Conservation (phyloP, 2,888 invertebrate species). For the Drosophila paucipuncta region DNA sequence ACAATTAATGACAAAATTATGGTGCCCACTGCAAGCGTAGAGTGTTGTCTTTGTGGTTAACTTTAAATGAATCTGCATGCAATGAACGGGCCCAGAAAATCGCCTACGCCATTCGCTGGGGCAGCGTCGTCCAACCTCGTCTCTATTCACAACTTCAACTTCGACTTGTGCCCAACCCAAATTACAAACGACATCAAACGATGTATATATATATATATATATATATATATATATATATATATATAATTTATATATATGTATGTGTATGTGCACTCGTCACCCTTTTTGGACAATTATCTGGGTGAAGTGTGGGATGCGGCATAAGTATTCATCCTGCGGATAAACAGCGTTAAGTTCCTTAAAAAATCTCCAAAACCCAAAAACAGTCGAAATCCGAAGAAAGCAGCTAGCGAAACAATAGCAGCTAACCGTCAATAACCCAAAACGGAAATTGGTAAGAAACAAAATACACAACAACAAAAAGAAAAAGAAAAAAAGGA, state of each 20-base stretch:
- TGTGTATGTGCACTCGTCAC: slow-evolving; percentile 43
- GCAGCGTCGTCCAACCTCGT: slow-evolving; percentile 46
- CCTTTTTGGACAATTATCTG: slow-evolving; percentile 49
- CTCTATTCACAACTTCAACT: slow-evolving; percentile 21
- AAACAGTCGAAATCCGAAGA: slow-evolving; percentile 46
- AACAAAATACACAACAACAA: slow-evolving; percentile 43
- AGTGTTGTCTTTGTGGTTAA: slow-evolving; percentile 32
- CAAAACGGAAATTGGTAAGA: slow-evolving; percentile 77
- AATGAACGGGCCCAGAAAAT: slow-evolving; percentile 60
- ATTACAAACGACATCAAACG: slow-evolving; percentile 20
- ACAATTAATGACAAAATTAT: neutral
- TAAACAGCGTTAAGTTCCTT: slow-evolving; percentile 28
- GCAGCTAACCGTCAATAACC: slow-evolving; percentile 45
- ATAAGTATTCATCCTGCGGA: slow-evolving; percentile 38
- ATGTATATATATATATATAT: neutral
- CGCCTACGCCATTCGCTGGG: slow-evolving; percentile 65
- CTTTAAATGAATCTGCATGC: slow-evolving; percentile 62
- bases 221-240: neutral
- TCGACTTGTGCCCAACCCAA: slow-evolving; percentile 40
- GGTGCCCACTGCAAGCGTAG: neutral
- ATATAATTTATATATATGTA: neutral
- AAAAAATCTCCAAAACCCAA: slow-evolving; percentile 37
- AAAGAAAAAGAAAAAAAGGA: slow-evolving; percentile 42
- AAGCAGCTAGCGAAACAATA: slow-evolving; percentile 38
- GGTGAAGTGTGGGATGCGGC: slow-evolving; percentile 26